A percentile compares a stretch with the other conserved stretches of the same genome.
phyloP scores from a whole-genome alignment of 2,888 invertebrate genomes.

The Apodemia zela region DNA sequence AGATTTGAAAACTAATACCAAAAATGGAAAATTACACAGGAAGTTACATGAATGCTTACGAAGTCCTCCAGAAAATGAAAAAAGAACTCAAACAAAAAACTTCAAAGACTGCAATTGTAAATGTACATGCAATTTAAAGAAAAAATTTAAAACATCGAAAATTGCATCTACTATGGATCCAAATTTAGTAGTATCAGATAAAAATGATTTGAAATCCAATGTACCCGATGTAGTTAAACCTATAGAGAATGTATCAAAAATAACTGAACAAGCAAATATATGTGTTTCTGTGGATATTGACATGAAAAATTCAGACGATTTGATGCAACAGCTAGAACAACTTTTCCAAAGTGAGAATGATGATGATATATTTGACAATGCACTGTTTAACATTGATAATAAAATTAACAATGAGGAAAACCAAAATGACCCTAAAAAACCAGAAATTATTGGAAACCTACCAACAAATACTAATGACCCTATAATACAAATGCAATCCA shows the following conservation, averaged over 20 bases:
- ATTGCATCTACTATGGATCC: constrained; percentile 15
- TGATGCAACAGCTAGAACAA: constrained; percentile 65
- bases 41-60: constrained; percentile 57
- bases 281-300: constrained; percentile 40
- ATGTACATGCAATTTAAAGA: constrained; percentile 50
- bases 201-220: constrained; percentile 3
- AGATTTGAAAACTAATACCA: constrained; percentile 59
- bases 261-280: constrained; percentile 25
- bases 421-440: constrained; percentile 20
- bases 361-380: constrained; percentile 66
- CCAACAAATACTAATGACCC: constrained; percentile 34
- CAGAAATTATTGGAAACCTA: constrained; percentile 37
- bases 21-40: constrained; percentile 54
- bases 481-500: constrained; percentile 40
- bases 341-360: constrained; percentile 66
- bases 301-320: constrained; percentile 53
- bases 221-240: background rate
- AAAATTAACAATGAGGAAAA: constrained; percentile 8
- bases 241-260: constrained; percentile 5
- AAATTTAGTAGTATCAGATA: constrained; percentile 23
- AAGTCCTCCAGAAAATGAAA: constrained; percentile 53
- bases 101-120: constrained; percentile 48
- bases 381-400: constrained; percentile 46
- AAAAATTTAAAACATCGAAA: constrained; percentile 44
- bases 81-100: constrained; percentile 51